Conservation (phyloP, 2,888 invertebrate genomes). For the Dermolepida albohirtum region DNA sequence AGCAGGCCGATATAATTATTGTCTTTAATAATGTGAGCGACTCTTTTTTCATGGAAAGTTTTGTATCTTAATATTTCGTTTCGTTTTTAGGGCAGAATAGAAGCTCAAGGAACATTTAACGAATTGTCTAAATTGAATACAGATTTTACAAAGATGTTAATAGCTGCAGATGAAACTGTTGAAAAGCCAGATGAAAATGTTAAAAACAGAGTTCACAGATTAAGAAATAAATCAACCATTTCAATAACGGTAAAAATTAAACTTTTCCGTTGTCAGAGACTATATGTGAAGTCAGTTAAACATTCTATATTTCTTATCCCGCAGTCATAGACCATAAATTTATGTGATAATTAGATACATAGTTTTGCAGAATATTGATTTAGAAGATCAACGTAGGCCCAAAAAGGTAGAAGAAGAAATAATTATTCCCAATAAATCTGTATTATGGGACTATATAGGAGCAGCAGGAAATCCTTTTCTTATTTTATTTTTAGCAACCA, state of each 20-base stretch:
- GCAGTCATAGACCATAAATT: too few species aligned
- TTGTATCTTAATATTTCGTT: neutral
- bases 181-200: constrained; percentile 61
- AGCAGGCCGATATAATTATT: constrained; percentile 68
- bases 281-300: too few species aligned
- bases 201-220: constrained; percentile 12
- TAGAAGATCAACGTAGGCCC: constrained; percentile 49
- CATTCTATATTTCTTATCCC: too few species aligned
- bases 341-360: too few species aligned
- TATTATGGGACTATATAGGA: constrained; percentile 47
- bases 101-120: constrained; percentile 71
- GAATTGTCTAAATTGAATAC: constrained; percentile 70
- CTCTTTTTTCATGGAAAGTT: neutral
- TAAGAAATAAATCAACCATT: neutral
- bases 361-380: constrained; percentile 47
- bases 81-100: constrained; percentile 67
- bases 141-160: constrained; percentile 69
- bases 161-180: constrained; percentile 51
- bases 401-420: constrained; percentile 48
- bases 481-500: constrained; percentile 39
- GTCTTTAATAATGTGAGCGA: constrained; percentile 68
- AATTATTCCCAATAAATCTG: constrained; percentile 37
- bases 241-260: constrained; percentile 2
- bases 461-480: constrained; percentile 48
- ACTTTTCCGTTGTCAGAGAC: too few species aligned